Base-by-base conservation (phyloP, 2,888 invertebrate species). In the Mellilla xanthometata region DNA sequence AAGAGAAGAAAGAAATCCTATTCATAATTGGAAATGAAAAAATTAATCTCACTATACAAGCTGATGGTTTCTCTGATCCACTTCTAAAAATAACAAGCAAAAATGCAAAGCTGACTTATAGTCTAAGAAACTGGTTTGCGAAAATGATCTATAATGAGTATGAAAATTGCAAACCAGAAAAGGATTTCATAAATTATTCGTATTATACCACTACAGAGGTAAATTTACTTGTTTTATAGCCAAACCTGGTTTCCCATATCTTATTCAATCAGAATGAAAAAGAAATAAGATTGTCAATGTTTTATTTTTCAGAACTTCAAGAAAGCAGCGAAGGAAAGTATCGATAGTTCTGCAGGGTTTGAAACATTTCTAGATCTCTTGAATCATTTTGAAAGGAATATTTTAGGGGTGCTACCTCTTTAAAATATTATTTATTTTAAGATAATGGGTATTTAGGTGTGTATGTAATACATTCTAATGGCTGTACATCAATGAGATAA, bases 281-380 rank as follows among this genome's bases (percentile, higher is more conserved):
- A 19, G 3, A 19, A 19, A 19, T 4, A 6, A 19, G 6, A 19
- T n/a, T n/a, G n/a, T n/a, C n/a, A n/a, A n/a, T n/a, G n/a, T n/a
- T n/a, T n/a, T n/a, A n/a, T n/a, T n/a, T 80, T 77, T 15, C 76
- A 85, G 83, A 77, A 74, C 56, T 35, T 78, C 6, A 70, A 73
- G 39, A 78, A 71, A 56, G 52, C 59, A 23, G 41, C 77, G 2
- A 70, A 61, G 39, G 43, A 58, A 3, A 63, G 62, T 46, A 22
- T 72, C 7, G 30, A 22, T 0, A 52, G 40, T 4, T 51, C 50
- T 0, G 35, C 49, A 6, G 45, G 56, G 27, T 32, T 35, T 32
- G 64, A 76, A 49, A 61, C 65, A 7, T 58, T 76, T 6, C 39
- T 57, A 9, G 23, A 45, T 1, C 27, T 76, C 4, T 54, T 69